phyloP scores from a whole-genome alignment of 1,140 invertebrate genomes.

The Cataglyphis hispanica region DNA sequence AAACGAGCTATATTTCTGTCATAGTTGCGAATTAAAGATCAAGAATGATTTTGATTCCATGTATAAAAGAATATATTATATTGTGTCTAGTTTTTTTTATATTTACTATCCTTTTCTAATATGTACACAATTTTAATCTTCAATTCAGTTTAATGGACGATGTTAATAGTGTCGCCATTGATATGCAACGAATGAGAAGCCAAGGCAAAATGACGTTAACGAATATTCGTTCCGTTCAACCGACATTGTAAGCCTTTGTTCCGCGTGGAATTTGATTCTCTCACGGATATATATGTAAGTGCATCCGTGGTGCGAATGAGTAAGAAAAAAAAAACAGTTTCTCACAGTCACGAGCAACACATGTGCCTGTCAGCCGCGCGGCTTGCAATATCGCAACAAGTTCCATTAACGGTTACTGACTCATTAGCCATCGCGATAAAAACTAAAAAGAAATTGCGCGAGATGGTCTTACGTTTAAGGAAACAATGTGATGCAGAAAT shows the following conservation, averaged over 20 bases:
- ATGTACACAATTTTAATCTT: not conserved
- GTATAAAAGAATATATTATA: not conserved
- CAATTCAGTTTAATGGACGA: not conserved
- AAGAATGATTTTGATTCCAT: not conserved
- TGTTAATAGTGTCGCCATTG: constrained; percentile 4
- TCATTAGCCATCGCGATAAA: constrained; percentile 20
- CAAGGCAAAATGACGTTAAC: not conserved
- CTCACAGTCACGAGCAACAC: constrained; percentile 43
- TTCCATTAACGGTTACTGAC: constrained; percentile 1
- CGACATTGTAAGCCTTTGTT: constrained; percentile 6
- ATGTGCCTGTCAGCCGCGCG: constrained; percentile 32
- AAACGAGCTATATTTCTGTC: not conserved
- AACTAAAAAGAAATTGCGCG: not conserved
- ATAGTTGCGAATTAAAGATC: not conserved
- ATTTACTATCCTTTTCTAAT: not conserved
- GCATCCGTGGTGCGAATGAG: not conserved
- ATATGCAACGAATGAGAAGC: not conserved
- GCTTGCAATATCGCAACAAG: constrained; percentile 22
- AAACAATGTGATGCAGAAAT: not conserved
- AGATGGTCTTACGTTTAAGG: not conserved
- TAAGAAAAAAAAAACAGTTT: constrained; percentile 30
- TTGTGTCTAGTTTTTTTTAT: not conserved
- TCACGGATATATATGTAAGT: constrained; percentile 48
- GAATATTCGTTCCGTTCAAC: not conserved
- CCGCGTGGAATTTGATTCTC: constrained; percentile 16